Evolutionary conservation across 1,140 invertebrate species (phyloP), one percentile per base, ranked within the genome.

Genomic region (Belonocnema kinseyi): DNA sequence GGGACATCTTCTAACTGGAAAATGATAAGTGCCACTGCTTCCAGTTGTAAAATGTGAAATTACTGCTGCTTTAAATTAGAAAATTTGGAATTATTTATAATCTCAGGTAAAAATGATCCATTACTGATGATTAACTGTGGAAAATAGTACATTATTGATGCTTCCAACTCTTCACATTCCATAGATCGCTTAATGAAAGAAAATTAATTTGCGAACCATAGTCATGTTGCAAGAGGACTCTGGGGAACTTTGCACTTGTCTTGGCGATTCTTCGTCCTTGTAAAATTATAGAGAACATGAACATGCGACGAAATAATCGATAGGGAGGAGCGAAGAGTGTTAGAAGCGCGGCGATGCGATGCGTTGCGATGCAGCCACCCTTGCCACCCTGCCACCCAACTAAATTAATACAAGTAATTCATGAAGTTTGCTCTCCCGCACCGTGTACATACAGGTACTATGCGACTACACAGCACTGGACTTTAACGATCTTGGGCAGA

Each of bases 371-470:
- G 85, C 79, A n/a, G n/a, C n/a, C n/a, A n/a, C n/a, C n/a, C n/a
- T n/a, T n/a, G 79, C 84, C 81, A 72, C 83, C 85, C 83, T 76
- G 83, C 87, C 84, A 82, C 81, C 87, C 87, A 88, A 89, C 87
- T 89, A 89, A 89, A 89, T 90, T 88, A 90, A 89, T 89, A 88
- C 88, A 88, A 89, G 88, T 89, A 90, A 89, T 89, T 89, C 88
- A 90, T 89, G 81, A 90, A 89, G 88, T 90, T 88, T 87, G 85
- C 85, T 85, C 79, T 81, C 83, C 77, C 82, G 80, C 79, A 79
- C 78, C 74, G 77, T 77, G 75, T 74, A 78, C 76, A 73, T 75
- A 46, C 77, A 77, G 73, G 73, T 72, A 72, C 80, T 76, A 76
- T 71, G 73, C 77, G 78, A 75, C 58, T 76, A 76, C 66, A 73